Evolutionary conservation across 1,140 invertebrate genomes (phyloP).

Genomic region (Drosophila santomea): DNA sequence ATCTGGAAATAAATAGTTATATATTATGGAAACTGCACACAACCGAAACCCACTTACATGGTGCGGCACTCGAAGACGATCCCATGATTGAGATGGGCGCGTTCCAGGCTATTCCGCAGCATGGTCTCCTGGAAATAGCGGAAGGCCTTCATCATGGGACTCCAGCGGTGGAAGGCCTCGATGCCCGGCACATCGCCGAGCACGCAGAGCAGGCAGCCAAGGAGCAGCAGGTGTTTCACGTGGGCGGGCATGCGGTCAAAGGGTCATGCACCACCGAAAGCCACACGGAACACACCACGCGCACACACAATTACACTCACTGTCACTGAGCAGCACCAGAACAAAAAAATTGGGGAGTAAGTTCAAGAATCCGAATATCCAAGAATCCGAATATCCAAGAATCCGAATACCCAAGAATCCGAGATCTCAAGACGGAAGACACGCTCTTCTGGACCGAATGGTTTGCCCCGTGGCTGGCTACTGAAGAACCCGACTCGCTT

Average conservation of each 20-base stretch:
- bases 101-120: slow-evolving; percentile 71
- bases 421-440: slow-evolving; percentile 15
- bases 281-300: slow-evolving; percentile 1
- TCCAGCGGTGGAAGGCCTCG: slow-evolving; percentile 59
- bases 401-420: not conserved
- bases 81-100: slow-evolving; percentile 73
- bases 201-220: slow-evolving; percentile 38
- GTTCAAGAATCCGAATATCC: too few relatives aligned
- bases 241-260: slow-evolving; percentile 28
- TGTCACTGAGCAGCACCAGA: not conserved
- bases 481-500: slow-evolving; percentile 61
- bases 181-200: slow-evolving; percentile 9
- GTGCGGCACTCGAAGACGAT: slow-evolving; percentile 81
- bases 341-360: not conserved
- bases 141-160: slow-evolving; percentile 62
- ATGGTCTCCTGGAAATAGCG: slow-evolving; percentile 73
- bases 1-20: slow-evolving; percentile 20
- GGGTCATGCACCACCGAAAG: not conserved
- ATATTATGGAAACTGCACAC: not conserved
- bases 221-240: slow-evolving; percentile 27
- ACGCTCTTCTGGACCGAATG: slow-evolving; percentile 58
- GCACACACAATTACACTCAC: not conserved
- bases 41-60: slow-evolving; percentile 52
- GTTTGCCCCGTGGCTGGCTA: slow-evolving; percentile 78
- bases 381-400: not conserved